Conservation (phyloP, 2,797 vertebrate genomes). For the Limosa lapponica region DNA sequence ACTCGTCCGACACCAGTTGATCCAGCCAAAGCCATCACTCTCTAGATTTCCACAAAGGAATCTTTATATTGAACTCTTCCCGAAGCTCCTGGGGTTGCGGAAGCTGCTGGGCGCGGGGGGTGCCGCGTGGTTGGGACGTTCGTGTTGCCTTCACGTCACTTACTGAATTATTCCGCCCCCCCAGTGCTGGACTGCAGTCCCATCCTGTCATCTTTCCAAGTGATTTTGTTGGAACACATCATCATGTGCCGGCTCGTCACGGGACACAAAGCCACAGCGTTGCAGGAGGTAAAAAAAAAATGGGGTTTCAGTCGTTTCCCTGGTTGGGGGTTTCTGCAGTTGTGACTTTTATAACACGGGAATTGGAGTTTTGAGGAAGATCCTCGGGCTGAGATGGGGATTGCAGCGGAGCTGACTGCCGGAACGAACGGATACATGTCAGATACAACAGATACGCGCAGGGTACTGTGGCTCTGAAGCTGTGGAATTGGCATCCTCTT, state of each 20-base stretch:
- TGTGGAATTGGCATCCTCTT: accelerated
- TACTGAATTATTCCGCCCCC: not conserved
- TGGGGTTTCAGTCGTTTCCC: accelerated
- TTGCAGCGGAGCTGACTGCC: not conserved
- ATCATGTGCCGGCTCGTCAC: constrained; percentile 99
- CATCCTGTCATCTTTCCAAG: constrained; percentile 98
- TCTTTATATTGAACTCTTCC: not conserved
- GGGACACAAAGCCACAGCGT: constrained; percentile 95
- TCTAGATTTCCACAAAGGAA: not conserved
- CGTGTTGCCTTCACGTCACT: too few relatives aligned
- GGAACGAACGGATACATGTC: accelerated
- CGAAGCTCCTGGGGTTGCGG: not conserved
- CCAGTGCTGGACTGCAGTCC: constrained; percentile 98
- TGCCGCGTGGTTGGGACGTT: accelerated
- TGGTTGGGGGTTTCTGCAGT: too few relatives aligned
- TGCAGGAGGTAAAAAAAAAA: constrained; percentile 88
- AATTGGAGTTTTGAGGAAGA: not conserved
- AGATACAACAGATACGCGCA: accelerated
- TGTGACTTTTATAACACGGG: accelerated
- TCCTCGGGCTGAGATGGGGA: not conserved
- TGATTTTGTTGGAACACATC: constrained; percentile 97
- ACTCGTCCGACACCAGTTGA: not conserved
- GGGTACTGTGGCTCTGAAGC: not conserved
- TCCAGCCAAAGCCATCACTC: not conserved
- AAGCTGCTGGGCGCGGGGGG: not conserved